A percentile compares a stretch with the other conserved stretches of the same genome.
These are phyloP conservation scores for silkworm (Bombyx mori) DNA, from an alignment of 1,140 invertebrate species.

Conservation along the genomic window ASM3026992v2 NC_085117.1:5518001-5518500, in stretches of 20 bases:
- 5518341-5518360: conserved; percentile 1
- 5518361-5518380: conserved; percentile 76
- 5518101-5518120: too few relatives aligned
- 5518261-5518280: neutral
- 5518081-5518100: too few relatives aligned
- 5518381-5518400: conserved; percentile 89
- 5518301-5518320: neutral
- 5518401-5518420: conserved; percentile 91
- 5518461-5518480: conserved; percentile 1
- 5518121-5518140: too few relatives aligned
- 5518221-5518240: neutral
- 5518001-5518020: too few relatives aligned
- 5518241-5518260: neutral
- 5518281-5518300: neutral
- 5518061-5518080: too few relatives aligned
- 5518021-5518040: too few relatives aligned
- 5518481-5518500: too few relatives aligned
- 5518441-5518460: conserved; percentile 73
- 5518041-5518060: too few relatives aligned
- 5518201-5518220: neutral
- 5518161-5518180: neutral
- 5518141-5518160: too few relatives aligned
- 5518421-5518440: conserved; percentile 79
- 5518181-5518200: too few relatives aligned
- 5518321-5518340: neutral